Conservation (phyloP, 2,797 vertebrate species). For the Cryptoprocta ferox region DNA sequence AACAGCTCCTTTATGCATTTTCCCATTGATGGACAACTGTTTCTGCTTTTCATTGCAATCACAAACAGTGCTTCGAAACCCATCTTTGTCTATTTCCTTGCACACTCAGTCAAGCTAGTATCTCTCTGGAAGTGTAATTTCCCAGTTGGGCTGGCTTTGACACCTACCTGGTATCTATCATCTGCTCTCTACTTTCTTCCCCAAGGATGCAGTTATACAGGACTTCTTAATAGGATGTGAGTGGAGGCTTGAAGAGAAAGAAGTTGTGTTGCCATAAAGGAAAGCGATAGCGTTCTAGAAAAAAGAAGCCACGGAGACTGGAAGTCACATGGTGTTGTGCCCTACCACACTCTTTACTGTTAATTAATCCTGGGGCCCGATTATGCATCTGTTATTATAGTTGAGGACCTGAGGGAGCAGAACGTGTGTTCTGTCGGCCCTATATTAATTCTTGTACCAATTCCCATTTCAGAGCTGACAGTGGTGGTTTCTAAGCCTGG, state of each 20-base stretch:
- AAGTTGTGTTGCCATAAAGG: background rate
- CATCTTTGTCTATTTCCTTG: background rate
- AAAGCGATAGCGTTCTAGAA: background rate
- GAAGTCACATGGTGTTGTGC: background rate
- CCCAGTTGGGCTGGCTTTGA: background rate
- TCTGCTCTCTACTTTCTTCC: background rate
- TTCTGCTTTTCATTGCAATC: background rate
- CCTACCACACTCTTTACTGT: background rate
- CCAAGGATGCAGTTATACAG: background rate
- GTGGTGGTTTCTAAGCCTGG: background rate
- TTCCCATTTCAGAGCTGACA: background rate
- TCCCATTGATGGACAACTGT: background rate
- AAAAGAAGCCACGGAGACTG: background rate
- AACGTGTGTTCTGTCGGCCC: background rate
- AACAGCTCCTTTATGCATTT: background rate
- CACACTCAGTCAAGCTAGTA: background rate
- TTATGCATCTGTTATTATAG: background rate
- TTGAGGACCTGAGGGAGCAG: background rate
- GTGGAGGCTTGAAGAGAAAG: background rate
- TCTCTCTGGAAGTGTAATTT: background rate
- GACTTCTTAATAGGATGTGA: background rate
- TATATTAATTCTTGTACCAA: background rate
- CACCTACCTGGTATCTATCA: background rate
- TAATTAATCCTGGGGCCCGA: background rate
- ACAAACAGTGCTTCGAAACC: background rate